phyloP scores from a whole-genome alignment of 2,113 vertebrate species.

The Grammomys dolichurus region DNA sequence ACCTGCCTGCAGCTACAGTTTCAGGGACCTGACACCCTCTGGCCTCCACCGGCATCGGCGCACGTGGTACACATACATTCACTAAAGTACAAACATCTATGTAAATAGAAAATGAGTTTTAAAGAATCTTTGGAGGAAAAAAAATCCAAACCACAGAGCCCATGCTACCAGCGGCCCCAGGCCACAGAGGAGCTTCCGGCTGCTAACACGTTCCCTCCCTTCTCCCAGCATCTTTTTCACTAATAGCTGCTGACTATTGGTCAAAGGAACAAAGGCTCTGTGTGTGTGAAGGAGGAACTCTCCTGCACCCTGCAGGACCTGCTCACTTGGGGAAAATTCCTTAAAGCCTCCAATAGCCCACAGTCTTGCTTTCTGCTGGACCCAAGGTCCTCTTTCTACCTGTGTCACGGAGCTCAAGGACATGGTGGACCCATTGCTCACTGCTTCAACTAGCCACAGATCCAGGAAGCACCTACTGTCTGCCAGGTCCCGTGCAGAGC shows the following conservation, averaged over 20 bases:
- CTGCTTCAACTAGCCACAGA: slow-evolving; percentile 24
- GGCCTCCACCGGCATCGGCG: background rate
- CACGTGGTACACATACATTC: background rate
- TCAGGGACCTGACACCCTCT: background rate
- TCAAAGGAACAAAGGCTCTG: background rate
- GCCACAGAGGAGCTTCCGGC: background rate
- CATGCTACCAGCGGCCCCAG: background rate
- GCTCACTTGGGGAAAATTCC: background rate
- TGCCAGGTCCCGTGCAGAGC: background rate
- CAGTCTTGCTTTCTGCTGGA: background rate
- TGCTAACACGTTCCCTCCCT: background rate
- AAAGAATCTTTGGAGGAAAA: background rate
- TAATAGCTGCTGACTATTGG: background rate
- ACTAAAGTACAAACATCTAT: background rate
- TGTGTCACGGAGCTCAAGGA: too few species aligned
- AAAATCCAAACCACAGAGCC: background rate
- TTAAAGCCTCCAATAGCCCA: background rate
- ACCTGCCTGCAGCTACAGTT: background rate
- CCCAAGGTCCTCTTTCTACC: background rate
- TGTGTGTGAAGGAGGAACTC: too few species aligned
- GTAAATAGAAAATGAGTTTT: background rate
- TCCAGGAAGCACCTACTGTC: background rate
- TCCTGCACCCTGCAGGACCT: background rate
- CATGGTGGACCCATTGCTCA: background rate
- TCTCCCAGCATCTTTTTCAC: background rate